These are phyloP conservation scores for Monochamus alternatus DNA, from an alignment of 2,888 invertebrate species.

Conservation along the genomic window DNA sequence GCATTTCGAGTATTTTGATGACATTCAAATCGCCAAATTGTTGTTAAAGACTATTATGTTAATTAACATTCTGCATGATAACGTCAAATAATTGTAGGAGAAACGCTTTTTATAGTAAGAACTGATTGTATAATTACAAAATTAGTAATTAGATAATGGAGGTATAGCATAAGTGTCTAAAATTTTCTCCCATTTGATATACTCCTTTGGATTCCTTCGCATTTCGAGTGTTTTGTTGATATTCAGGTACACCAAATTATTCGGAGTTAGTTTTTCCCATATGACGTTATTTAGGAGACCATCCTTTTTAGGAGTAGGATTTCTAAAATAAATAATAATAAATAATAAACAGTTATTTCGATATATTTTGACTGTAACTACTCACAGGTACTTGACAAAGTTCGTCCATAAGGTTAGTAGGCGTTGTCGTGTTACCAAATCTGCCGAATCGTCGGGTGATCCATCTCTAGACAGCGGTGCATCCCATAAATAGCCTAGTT, in stretches of 20 bases:
- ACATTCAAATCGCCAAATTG: constrained; percentile 43
- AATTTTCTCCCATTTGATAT: constrained; percentile 37
- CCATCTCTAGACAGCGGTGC: constrained; percentile 27
- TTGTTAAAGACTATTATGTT: constrained; percentile 4
- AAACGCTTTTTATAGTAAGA: too few species aligned
- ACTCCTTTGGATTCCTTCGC: constrained; percentile 42
- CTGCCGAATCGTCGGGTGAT: constrained; percentile 37
- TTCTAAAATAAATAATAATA: constrained; percentile 18
- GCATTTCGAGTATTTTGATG: constrained; percentile 41
- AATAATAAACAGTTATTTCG: too few species aligned
- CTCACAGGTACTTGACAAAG: constrained; percentile 46
- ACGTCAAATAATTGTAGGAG: too few species aligned
- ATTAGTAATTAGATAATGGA: constrained; percentile 35
- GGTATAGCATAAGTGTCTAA: constrained; percentile 40
- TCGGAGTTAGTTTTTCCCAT: constrained; percentile 42
- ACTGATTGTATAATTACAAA: neutral
- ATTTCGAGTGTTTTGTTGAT: constrained; percentile 44
- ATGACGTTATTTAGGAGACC: constrained; percentile 43
- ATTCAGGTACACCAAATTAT: constrained; percentile 44
- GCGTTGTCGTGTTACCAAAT: constrained; percentile 45
- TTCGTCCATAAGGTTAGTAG: constrained; percentile 47
- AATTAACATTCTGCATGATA: too few species aligned
- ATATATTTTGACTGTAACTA: neutral
- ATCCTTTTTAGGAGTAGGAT: constrained; percentile 44
- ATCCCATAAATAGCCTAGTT: constrained; percentile 33